Conservation (phyloP, 2,113 vertebrate genomes). For the Tinamus guttatus region DNA sequence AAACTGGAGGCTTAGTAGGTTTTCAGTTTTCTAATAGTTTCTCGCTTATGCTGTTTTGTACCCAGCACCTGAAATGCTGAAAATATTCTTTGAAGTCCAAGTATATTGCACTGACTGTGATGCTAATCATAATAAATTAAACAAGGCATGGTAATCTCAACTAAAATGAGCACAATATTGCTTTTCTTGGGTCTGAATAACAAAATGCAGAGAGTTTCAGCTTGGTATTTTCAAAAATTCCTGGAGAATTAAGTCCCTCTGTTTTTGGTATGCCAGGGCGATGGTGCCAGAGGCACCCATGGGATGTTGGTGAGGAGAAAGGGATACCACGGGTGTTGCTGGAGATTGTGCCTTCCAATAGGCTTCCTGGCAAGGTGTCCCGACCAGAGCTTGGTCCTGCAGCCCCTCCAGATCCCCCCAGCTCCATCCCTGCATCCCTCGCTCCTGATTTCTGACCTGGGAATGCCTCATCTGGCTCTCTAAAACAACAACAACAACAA, state of each 20-base stretch:
- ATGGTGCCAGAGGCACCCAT: neutral
- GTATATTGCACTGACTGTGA: neutral
- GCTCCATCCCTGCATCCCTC: neutral
- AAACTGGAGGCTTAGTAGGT: neutral
- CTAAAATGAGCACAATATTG: neutral
- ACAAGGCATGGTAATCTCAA: neutral
- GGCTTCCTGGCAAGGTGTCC: too few species aligned
- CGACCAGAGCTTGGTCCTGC: too few species aligned
- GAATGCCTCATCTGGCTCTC: neutral
- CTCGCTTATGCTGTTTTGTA: neutral
- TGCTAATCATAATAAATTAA: neutral
- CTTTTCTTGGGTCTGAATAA: neutral
- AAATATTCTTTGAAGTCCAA: neutral
- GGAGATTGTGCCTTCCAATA: neutral
- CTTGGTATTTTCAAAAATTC: neutral
- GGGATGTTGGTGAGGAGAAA: neutral
- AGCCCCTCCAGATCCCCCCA: too few species aligned
- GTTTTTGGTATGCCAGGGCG: neutral
- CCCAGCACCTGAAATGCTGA: neutral
- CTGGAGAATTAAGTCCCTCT: neutral
- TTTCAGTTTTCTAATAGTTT: neutral
- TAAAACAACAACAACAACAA: too few species aligned
- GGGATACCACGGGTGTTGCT: neutral
- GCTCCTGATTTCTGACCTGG: too few species aligned
- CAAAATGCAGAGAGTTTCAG: neutral